Evolutionary conservation across 2,888 invertebrate species (phyloP).

Genomic region (Syrista parreyssii): DNA sequence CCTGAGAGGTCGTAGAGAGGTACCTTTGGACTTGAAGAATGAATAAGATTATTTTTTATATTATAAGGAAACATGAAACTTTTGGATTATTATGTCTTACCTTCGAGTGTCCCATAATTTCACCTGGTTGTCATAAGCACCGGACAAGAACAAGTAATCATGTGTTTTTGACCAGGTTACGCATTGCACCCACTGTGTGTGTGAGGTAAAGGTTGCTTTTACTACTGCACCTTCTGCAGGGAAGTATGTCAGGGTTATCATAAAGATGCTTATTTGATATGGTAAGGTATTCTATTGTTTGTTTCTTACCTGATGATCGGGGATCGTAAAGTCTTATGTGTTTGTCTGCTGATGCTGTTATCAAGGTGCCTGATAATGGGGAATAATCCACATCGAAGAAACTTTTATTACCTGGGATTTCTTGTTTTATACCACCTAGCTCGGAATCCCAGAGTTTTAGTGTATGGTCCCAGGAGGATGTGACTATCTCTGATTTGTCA

Average conservation of each 20-base stretch:
- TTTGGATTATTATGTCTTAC: conserved; percentile 62
- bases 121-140: conserved; percentile 89
- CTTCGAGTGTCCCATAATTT: conserved; percentile 97
- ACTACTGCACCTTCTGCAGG: conserved; percentile 85
- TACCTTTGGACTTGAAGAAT: conserved; percentile 80
- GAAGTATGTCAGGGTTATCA: background rate
- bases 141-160: conserved; percentile 90
- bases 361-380: conserved; percentile 75
- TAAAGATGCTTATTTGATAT: conserved; percentile 12
- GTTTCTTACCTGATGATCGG: conserved; percentile 77
- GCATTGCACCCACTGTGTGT: conserved; percentile 91
- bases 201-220: conserved; percentile 88
- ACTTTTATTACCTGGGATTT: conserved; percentile 88
- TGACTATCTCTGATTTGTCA: conserved; percentile 80
- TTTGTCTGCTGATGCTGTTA: conserved; percentile 92
- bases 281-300: background rate
- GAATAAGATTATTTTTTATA: background rate
- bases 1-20: conserved; percentile 93
- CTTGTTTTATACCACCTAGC: conserved; percentile 83
- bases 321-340: conserved; percentile 93
- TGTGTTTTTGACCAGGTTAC: conserved; percentile 89
- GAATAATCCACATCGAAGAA: conserved; percentile 91
- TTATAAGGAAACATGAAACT: background rate
- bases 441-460: conserved; percentile 94
- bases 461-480: conserved; percentile 96